phyloP scores from a whole-genome alignment of 2,113 vertebrate genomes.

The Cephalopterus ornatus region DNA sequence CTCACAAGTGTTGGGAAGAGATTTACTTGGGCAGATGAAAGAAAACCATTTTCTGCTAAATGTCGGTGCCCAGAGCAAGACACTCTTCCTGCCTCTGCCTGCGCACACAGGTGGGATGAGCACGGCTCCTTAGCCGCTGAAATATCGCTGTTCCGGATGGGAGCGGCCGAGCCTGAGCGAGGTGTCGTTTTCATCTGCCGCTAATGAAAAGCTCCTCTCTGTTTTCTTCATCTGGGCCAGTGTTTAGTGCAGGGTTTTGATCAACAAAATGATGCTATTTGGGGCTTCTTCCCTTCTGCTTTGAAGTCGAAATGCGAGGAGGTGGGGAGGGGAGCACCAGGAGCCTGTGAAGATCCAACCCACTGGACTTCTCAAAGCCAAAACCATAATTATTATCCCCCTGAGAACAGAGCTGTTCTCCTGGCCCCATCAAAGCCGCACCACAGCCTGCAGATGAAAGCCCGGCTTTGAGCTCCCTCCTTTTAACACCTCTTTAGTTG shows the following conservation, averaged over 20 bases:
- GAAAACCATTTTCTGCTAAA: conserved; percentile 63
- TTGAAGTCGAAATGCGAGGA: background rate
- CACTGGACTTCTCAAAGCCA: background rate
- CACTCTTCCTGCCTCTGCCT: background rate
- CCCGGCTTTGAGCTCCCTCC: background rate
- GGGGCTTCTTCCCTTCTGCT: background rate
- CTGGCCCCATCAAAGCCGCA: background rate
- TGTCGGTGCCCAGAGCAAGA: conserved; percentile 30
- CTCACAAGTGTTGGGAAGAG: conserved; percentile 64
- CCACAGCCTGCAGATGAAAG: conserved; percentile 46
- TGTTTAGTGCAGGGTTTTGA: background rate
- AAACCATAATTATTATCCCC: background rate
- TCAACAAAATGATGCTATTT: background rate
- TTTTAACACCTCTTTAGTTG: conserved; percentile 39
- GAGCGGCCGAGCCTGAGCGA: background rate
- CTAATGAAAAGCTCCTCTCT: background rate
- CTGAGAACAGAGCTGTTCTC: conserved; percentile 1
- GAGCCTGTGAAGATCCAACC: conserved; percentile 21
- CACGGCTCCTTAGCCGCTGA: conserved; percentile 28
- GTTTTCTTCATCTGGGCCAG: background rate
- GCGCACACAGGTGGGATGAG: background rate
- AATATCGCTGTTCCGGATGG: background rate
- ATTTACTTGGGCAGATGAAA: conserved; percentile 69
- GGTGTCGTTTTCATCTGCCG: background rate
- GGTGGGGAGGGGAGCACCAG: background rate